Evolutionary conservation across 2,888 invertebrate species (phyloP).

Genomic region (Pachliopta kotzebuea): DNA sequence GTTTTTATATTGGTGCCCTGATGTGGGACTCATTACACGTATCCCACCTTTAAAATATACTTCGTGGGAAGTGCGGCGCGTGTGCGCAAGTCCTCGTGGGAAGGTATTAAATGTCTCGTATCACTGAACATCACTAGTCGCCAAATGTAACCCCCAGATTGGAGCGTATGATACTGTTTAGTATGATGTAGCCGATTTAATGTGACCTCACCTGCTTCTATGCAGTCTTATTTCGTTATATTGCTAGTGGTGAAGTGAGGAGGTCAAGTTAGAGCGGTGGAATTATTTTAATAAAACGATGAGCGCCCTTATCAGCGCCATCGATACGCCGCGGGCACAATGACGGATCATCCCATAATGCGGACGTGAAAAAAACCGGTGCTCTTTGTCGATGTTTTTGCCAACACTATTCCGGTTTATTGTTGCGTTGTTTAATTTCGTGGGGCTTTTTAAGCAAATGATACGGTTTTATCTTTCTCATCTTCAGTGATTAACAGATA

Average conservation of each 20-base stretch:
- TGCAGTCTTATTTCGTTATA: slow-evolving; percentile 4
- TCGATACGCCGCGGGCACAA: slow-evolving; percentile 66
- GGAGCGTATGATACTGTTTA: slow-evolving; percentile 56
- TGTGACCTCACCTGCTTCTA: slow-evolving; percentile 44
- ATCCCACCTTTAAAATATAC: slow-evolving; percentile 31
- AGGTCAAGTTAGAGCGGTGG: slow-evolving; percentile 50
- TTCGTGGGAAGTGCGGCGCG: slow-evolving; percentile 57
- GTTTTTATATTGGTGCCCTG: neutral
- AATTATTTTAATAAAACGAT: slow-evolving; percentile 70
- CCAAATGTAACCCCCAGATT: slow-evolving; percentile 65
- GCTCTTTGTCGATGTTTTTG: slow-evolving; percentile 61
- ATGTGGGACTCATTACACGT: slow-evolving; percentile 9
- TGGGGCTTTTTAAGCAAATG: slow-evolving; percentile 79
- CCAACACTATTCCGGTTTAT: slow-evolving; percentile 61
- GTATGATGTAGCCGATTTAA: slow-evolving; percentile 43
- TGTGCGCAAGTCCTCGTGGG: slow-evolving; percentile 70
- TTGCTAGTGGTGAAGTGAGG: slow-evolving; percentile 33
- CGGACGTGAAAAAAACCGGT: slow-evolving; percentile 59
- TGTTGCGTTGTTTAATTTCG: slow-evolving; percentile 74
- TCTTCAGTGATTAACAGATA: slow-evolving; percentile 51
- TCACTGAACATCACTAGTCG: slow-evolving; percentile 56
- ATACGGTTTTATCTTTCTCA: slow-evolving; percentile 72
- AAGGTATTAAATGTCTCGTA: slow-evolving; percentile 72
- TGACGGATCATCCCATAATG: slow-evolving; percentile 78
- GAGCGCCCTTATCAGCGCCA: slow-evolving; percentile 70